These are phyloP conservation scores for Leucosticte australis DNA, from an alignment of 2,113 vertebrate genomes.

Conservation along the genomic window DNA sequence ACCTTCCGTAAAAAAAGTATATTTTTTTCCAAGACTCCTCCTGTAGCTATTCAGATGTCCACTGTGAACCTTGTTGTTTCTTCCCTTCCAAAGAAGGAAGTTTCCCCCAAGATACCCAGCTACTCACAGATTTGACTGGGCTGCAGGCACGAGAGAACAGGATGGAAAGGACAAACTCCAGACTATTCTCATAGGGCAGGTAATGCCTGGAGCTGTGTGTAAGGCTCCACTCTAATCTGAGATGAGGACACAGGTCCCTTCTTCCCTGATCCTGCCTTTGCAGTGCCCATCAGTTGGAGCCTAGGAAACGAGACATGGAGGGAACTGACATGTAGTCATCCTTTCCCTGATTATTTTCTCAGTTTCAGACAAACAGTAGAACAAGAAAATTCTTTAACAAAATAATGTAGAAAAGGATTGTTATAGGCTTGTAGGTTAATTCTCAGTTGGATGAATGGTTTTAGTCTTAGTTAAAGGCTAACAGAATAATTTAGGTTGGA, in stretches of 20 bases:
- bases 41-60: not conserved
- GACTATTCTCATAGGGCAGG: not conserved
- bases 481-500: not conserved
- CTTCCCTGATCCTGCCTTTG: rapidly evolving
- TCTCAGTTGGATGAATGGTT: not conserved
- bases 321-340: not conserved
- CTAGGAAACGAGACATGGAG: not conserved
- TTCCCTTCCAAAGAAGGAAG: not conserved
- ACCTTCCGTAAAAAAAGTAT: not conserved
- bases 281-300: rapidly evolving
- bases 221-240: not conserved
- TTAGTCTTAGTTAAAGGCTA: not conserved
- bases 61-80: not conserved
- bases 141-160: not conserved
- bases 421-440: not conserved
- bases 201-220: not conserved
- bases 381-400: not conserved
- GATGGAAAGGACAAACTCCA: not conserved
- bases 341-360: not conserved
- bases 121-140: not conserved
- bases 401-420: not conserved
- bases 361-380: not conserved
- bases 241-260: rapidly evolving
- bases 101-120: not conserved
- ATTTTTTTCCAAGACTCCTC: not conserved